phyloP scores from a whole-genome alignment of 2,113 vertebrate genomes.

The Urocynchramus pylzowi region DNA sequence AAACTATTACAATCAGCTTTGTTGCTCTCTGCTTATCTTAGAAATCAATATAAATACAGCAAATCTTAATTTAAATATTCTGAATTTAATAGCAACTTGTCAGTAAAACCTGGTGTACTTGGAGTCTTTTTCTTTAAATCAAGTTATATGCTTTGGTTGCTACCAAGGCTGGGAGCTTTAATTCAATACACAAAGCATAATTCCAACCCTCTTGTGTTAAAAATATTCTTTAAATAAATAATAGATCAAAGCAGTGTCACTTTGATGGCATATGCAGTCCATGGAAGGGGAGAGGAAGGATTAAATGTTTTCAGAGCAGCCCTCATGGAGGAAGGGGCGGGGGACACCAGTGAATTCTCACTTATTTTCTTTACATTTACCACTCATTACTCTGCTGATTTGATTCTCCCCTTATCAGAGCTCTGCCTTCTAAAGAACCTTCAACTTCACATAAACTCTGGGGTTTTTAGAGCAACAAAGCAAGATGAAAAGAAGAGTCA shows the following conservation, averaged over 20 bases:
- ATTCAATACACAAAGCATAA: conserved; percentile 63
- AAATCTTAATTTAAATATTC: conserved; percentile 38
- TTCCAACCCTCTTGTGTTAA: conserved; percentile 38
- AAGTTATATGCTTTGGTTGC: conserved; percentile 36
- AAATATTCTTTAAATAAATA: conserved; percentile 61
- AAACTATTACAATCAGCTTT: background rate
- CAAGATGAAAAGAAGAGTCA: background rate
- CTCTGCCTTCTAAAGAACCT: conserved; percentile 2
- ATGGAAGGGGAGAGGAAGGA: background rate
- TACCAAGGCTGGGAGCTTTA: conserved; percentile 34
- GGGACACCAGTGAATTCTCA: background rate
- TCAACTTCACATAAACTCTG: background rate
- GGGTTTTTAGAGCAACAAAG: background rate
- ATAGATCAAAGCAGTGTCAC: conserved; percentile 59
- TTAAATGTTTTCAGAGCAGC: background rate
- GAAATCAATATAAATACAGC: conserved; percentile 11
- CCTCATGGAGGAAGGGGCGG: background rate
- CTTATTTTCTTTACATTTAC: background rate
- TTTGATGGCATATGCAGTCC: background rate
- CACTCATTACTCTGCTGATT: background rate
- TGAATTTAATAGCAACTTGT: conserved; percentile 38
- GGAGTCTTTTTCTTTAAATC: conserved; percentile 54
- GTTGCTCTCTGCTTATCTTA: background rate
- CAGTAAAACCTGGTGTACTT: background rate
- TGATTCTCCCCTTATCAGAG: background rate